Evolutionary conservation across 2,113 vertebrate species (phyloP).

Genomic region (Tympanuchus pallidicinctus): DNA sequence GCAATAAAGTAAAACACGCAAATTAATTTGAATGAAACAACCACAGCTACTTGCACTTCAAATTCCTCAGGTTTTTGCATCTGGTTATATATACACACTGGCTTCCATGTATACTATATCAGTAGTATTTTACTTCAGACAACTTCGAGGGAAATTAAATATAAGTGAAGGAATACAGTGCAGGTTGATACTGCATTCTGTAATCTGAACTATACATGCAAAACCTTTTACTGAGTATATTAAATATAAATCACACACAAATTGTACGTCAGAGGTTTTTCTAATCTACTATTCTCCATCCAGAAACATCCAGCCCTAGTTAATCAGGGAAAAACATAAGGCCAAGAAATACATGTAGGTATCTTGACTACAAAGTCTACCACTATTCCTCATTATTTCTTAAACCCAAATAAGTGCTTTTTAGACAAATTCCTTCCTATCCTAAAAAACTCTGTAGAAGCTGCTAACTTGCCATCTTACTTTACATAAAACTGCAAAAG

Average conservation of each 20-base stretch:
- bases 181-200: neutral
- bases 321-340: neutral
- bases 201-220: neutral
- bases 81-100: neutral
- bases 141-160: neutral
- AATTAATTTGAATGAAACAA: slow-evolving; percentile 36
- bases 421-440: neutral
- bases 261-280: neutral
- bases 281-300: neutral
- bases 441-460: neutral
- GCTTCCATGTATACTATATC: neutral
- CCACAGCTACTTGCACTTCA: neutral
- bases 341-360: neutral
- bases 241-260: neutral
- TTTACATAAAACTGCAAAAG: neutral
- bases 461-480: neutral
- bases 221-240: slow-evolving; percentile 20
- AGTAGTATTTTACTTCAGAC: neutral
- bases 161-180: neutral
- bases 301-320: neutral
- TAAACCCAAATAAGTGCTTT: neutral
- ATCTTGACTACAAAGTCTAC: neutral
- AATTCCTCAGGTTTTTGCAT: neutral
- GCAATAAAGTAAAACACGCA: slow-evolving; percentile 3
- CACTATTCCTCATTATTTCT: neutral